Evolutionary conservation across 2,797 vertebrate species (phyloP).

Genomic region (Lycodopsis pacificus): DNA sequence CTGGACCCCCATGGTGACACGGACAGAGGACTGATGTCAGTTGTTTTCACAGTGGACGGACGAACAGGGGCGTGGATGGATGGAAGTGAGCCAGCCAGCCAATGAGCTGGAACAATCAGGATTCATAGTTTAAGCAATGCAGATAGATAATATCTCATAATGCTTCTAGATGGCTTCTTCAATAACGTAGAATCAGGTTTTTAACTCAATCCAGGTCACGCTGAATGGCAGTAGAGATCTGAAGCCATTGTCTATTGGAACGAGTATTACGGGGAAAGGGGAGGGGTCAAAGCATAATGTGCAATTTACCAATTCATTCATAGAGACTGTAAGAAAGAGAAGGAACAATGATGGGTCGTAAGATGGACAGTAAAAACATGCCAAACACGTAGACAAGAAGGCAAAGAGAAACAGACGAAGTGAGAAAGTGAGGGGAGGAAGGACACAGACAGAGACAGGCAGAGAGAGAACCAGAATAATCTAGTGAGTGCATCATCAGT

Average conservation of each 20-base stretch:
- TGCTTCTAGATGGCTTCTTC: conserved; percentile 11
- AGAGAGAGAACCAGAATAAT: conserved; percentile 50
- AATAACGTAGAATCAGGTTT: conserved; percentile 15
- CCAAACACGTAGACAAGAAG: not conserved
- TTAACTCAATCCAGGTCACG: not conserved
- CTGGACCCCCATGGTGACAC: conserved; percentile 60
- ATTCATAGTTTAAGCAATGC: conserved; percentile 28
- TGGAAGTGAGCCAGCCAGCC: conserved; percentile 34
- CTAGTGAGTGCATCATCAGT: conserved; percentile 35
- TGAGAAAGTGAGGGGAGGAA: not conserved
- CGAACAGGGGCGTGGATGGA: conserved; percentile 30
- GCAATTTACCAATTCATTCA: not conserved
- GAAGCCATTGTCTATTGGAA: not conserved
- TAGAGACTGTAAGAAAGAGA: not conserved
- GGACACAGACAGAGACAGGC: conserved; percentile 9
- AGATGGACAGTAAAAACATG: not conserved
- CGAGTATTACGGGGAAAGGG: not conserved
- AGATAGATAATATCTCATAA: conserved; percentile 29
- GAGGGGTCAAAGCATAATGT: not conserved
- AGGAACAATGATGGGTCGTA: not conserved
- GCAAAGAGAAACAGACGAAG: not conserved
- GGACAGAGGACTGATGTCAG: conserved; percentile 76
- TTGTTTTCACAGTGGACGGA: conserved; percentile 73
- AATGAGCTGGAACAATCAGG: conserved; percentile 36
- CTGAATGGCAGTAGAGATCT: not conserved